These are phyloP conservation scores for Prionace glauca DNA, from an alignment of 2,797 vertebrate species.

Conservation along the genomic window DNA sequence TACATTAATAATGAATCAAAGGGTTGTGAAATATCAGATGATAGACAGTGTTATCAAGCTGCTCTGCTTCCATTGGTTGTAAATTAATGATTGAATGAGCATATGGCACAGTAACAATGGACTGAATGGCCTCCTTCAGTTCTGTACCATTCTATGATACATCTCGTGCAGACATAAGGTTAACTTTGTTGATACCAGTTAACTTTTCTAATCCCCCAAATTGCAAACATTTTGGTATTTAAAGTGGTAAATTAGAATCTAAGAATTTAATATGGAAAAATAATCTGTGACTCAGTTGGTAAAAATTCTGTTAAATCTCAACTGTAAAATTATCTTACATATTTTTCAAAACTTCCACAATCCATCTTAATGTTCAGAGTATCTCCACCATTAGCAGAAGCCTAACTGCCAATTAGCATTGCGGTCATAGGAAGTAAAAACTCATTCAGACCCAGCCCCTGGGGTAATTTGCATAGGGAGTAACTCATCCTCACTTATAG, in stretches of 20 bases:
- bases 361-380: not conserved
- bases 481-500: not conserved
- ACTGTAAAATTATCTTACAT: not conserved
- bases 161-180: not conserved
- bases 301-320: not conserved
- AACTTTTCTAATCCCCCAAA: not conserved
- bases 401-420: not conserved
- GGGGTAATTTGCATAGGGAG: not conserved
- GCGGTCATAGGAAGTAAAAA: not conserved
- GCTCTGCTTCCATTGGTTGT: not conserved
- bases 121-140: not conserved
- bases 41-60: not conserved
- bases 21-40: not conserved
- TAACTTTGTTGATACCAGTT: not conserved
- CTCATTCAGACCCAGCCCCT: not conserved
- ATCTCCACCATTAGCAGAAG: not conserved
- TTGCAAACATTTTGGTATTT: not conserved
- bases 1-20: not conserved
- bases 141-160: not conserved
- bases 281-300: not conserved
- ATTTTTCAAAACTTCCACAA: not conserved
- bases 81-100: not conserved
- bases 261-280: conserved; percentile 1
- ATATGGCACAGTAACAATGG: not conserved
- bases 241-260: not conserved